These are phyloP conservation scores for Romanogobio albipinnatus DNA, from an alignment of 2,113 vertebrate species.

Conservation along the genomic window DNA sequence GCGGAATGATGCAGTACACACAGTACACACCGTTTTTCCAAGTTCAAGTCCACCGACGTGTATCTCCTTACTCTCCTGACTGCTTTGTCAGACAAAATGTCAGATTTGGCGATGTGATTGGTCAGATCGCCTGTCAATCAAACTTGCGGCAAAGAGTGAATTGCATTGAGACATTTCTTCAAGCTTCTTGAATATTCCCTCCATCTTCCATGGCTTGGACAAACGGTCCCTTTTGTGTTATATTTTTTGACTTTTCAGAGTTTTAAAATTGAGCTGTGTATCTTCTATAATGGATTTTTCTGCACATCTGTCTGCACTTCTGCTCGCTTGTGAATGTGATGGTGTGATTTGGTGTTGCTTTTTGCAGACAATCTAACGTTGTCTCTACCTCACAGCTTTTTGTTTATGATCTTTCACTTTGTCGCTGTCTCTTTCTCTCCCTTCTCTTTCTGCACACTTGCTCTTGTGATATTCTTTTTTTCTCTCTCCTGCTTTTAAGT, in stretches of 20 bases:
- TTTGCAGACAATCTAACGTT: conserved; percentile 6
- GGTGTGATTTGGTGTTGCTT: conserved; percentile 11
- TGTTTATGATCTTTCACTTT: conserved; percentile 13
- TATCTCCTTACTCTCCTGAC: no score
- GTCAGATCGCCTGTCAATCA: no score
- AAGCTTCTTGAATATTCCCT: neutral
- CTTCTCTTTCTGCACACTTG: conserved; percentile 15
- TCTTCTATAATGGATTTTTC: conserved; percentile 5
- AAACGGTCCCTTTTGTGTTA: neutral
- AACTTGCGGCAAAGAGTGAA: no score
- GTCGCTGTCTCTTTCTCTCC: conserved; percentile 16
- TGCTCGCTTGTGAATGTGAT: conserved; percentile 2
- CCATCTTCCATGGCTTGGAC: neutral
- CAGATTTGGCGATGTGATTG: no score
- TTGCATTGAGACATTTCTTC: neutral
- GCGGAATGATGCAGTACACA: no score
- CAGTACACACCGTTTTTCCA: no score
- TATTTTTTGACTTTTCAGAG: neutral
- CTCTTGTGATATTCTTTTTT: conserved; percentile 18
- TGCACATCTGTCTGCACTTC: conserved; percentile 10
- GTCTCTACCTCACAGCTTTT: neutral
- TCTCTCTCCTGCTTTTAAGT: neutral
- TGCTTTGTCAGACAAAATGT: no score
- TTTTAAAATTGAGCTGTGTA: neutral
- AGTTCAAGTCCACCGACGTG: no score